Conservation (phyloP, 2,797 vertebrate genomes). For the Sebastiscus tertius region DNA sequence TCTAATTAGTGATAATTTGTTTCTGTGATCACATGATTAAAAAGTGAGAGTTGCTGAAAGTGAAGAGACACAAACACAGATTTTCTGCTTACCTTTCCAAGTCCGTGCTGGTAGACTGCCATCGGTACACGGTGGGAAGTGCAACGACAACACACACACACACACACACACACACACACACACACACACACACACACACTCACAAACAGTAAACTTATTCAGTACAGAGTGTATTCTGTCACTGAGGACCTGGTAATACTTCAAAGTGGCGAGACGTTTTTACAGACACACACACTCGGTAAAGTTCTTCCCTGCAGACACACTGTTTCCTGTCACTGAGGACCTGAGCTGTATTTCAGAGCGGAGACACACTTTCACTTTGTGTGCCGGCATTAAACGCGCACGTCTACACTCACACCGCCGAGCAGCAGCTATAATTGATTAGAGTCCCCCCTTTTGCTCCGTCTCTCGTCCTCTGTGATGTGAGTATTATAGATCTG, state of each 20-base stretch:
- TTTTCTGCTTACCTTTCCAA: not conserved
- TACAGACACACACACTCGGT: not conserved
- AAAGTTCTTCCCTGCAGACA: constrained; percentile 15
- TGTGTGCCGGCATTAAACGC: not conserved
- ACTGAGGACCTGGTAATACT: constrained; percentile 14
- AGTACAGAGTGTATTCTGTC: constrained; percentile 15
- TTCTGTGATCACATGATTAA: not conserved
- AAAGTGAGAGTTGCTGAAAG: not conserved
- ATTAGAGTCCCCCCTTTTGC: constrained; percentile 3
- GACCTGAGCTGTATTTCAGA: constrained; percentile 27
- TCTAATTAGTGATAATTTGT: too few relatives aligned
- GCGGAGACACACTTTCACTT: not conserved
- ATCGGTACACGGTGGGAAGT: not conserved
- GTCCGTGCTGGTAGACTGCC: not conserved
- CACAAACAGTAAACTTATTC: not conserved
- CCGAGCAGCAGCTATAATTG: constrained; percentile 9
- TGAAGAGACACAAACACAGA: not conserved
- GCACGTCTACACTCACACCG: not conserved
- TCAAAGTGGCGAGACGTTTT: constrained; percentile 18
- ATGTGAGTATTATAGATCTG: constrained; percentile 29
- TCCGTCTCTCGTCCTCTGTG: constrained; percentile 1
- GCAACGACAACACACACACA: not conserved
- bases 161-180: not conserved
- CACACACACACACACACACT: not conserved
- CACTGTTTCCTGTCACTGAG: constrained; percentile 25